Conservation (phyloP, 2,888 invertebrate genomes). For the Yponomeuta cagnagella region DNA sequence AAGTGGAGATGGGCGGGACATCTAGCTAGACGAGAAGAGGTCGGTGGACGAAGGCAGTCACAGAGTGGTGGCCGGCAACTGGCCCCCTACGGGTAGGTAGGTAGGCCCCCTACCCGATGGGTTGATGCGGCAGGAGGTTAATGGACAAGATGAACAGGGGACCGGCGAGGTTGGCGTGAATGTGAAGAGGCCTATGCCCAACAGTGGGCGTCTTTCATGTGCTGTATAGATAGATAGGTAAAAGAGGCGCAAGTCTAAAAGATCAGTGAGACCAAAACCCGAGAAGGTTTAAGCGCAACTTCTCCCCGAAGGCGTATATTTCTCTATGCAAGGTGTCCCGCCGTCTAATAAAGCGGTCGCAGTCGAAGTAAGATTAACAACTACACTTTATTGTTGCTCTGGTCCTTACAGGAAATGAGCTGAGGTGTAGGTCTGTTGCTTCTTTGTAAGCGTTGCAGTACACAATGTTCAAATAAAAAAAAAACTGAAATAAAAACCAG, state of each 20-base stretch:
- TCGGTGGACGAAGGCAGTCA: too few species aligned
- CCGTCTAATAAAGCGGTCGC: constrained; percentile 72
- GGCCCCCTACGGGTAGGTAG: too few species aligned
- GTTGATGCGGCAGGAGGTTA: too few species aligned
- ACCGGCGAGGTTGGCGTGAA: too few species aligned
- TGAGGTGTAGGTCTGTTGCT: background rate
- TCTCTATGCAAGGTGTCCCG: constrained; percentile 62
- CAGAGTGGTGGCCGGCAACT: too few species aligned
- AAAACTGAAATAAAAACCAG: background rate
- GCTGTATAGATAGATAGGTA: too few species aligned
- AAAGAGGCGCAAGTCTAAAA: background rate
- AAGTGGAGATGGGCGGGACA: too few species aligned
- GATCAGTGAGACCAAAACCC: background rate
- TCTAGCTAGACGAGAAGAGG: too few species aligned
- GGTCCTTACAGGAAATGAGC: background rate
- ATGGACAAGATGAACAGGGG: too few species aligned
- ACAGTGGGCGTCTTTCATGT: too few species aligned
- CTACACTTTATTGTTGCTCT: constrained; percentile 56
- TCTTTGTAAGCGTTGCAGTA: background rate
- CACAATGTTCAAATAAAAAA: background rate
- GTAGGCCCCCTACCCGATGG: too few species aligned
- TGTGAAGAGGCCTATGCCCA: too few species aligned
- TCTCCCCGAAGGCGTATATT: constrained; percentile 67
- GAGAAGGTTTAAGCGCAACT: constrained; percentile 47
- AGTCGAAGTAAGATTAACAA: constrained; percentile 73